A percentile compares a stretch with the other conserved stretches of the same genome.
phyloP scores from a whole-genome alignment of 2,888 invertebrate genomes.

The Blastobasis lacticolella region DNA sequence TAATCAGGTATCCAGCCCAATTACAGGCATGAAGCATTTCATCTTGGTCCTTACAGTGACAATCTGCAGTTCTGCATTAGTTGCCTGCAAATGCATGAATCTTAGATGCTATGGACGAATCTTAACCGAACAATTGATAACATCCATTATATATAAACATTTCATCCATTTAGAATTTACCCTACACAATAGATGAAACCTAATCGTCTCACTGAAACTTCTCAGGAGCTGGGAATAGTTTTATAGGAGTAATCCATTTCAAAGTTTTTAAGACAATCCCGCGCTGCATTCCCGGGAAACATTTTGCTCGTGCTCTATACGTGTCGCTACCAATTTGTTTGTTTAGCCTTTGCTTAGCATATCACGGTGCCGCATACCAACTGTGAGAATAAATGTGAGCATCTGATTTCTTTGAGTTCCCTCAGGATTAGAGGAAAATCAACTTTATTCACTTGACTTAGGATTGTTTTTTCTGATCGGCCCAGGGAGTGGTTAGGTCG shows the following conservation, averaged over 20 bases:
- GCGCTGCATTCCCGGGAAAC: slow-evolving; percentile 3
- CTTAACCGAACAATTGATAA: too few relatives aligned
- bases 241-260: neutral
- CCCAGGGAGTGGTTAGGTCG: slow-evolving; percentile 12
- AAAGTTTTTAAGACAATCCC: neutral
- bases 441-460: neutral
- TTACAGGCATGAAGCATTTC: too few relatives aligned
- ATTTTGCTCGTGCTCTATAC: slow-evolving; percentile 32
- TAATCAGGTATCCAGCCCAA: too few relatives aligned
- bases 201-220: too few relatives aligned
- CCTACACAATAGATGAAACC: too few relatives aligned
- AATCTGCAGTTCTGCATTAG: too few relatives aligned
- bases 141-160: too few relatives aligned
- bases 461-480: slow-evolving; percentile 10
- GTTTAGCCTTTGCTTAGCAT: slow-evolving; percentile 64
- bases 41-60: too few relatives aligned
- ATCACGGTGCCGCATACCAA: slow-evolving; percentile 59
- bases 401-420: slow-evolving; percentile 34
- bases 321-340: slow-evolving; percentile 61
- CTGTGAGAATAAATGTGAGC: slow-evolving; percentile 52
- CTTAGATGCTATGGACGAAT: too few relatives aligned
- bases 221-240: slow-evolving; percentile 6
- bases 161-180: too few relatives aligned
- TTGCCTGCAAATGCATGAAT: too few relatives aligned
- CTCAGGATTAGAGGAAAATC: slow-evolving; percentile 5